Base-by-base conservation (phyloP, 2,797 vertebrate species). In the Mallotus villosus region DNA sequence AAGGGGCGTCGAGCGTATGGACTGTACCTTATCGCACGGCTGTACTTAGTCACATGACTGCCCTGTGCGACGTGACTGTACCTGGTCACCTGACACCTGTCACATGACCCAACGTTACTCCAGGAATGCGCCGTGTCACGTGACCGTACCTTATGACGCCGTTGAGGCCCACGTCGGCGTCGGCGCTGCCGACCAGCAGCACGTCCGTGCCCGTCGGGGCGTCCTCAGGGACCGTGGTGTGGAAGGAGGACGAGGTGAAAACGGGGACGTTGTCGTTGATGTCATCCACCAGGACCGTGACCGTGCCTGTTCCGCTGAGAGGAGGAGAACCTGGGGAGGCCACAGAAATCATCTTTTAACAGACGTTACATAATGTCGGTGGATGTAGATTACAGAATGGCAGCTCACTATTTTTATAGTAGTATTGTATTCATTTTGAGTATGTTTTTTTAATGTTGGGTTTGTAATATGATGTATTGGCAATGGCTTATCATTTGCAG, bases 151-250 rank as follows among this genome's bases (percentile, higher is more conserved):
- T 99, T 83, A 98, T 91, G 22, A 98, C 92, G 0, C 96, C 95
- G 6, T 99, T 99, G 74, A 92, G 63, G 5, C 95, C 95, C 29
- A 95, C 87, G 25, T 99, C 97, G 1, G 95, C 89, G 9, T 99
- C 98, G 0, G 96, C 97, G 75, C 95, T 94, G 73, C 95, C 98
- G 55, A 98, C 96, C 55, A 99, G 78, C 17, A 99, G 89, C 72
- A 99, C 94, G 19, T 99, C 97, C 0, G 95, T 95, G 65, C 98
- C 98, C 0, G 97, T 98, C 0, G 95, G 93, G 0, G 94, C 96
- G 1, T 99, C 95, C 87, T 99, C 98, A 0, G 83, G 90, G 83
- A 99, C 92, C 16, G 91, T 91, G 65, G 96, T 95, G 74, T 95
- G 94, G 87, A 97, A 97, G 34, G 90, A 59, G 22, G 92, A 91